A percentile compares a stretch with the other conserved stretches of the same genome.
phyloP scores from a whole-genome alignment of 1,140 invertebrate species.

The Dendrolimus punctatus region DNA sequence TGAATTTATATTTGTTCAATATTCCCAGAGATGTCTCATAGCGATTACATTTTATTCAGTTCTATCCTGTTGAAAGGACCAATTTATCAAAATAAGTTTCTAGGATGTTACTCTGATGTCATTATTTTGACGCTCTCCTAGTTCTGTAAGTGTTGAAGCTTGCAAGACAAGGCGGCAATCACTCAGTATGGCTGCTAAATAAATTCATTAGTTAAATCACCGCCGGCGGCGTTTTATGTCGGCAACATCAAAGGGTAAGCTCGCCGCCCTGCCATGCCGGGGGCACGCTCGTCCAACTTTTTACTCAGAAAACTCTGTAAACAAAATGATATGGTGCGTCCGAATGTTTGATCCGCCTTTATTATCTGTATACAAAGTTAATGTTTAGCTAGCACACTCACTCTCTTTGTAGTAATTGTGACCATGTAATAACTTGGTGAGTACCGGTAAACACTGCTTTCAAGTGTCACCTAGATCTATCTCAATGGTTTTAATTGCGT shows the following conservation, averaged over 20 bases:
- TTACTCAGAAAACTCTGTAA: constrained; percentile 70
- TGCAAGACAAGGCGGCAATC: constrained; percentile 40
- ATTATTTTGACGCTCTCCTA: constrained; percentile 5
- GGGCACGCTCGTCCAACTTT: constrained; percentile 60
- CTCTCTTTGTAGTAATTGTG: constrained; percentile 46
- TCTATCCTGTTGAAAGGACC: not conserved
- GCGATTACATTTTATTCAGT: not conserved
- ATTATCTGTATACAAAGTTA: constrained; percentile 60
- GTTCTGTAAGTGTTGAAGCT: constrained; percentile 18
- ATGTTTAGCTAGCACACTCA: constrained; percentile 53
- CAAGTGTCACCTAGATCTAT: constrained; percentile 6
- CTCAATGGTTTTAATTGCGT: no score
- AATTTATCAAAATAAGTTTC: no score
- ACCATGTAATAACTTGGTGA: constrained; percentile 33
- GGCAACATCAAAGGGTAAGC: constrained; percentile 66
- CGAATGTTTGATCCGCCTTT: constrained; percentile 69
- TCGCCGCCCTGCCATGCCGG: constrained; percentile 50
- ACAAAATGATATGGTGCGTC: constrained; percentile 67
- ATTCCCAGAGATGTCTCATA: no score
- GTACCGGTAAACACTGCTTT: constrained; percentile 21
- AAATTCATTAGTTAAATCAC: constrained; percentile 74
- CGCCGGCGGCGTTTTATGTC: constrained; percentile 70
- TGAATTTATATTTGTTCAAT: no score
- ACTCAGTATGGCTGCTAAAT: constrained; percentile 64
- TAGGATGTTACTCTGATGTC: not conserved